phyloP scores from a whole-genome alignment of 2,113 vertebrate species.

The Microtus richardsoni region DNA sequence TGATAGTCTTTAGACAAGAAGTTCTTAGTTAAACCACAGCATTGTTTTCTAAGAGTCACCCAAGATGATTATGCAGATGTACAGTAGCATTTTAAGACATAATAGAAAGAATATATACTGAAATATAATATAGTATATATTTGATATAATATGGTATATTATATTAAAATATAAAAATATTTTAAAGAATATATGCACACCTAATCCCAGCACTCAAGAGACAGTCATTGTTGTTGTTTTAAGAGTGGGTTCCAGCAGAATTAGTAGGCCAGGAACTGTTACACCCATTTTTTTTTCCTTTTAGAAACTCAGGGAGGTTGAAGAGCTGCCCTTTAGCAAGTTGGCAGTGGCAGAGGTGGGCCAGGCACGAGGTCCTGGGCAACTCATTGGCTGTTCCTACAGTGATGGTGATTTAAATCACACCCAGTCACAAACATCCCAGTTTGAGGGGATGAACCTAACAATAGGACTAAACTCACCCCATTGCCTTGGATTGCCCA shows the following conservation, averaged over 20 bases:
- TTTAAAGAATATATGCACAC: neutral
- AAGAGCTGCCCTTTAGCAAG: neutral
- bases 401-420: neutral
- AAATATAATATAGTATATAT: no score
- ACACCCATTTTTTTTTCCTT: neutral
- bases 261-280: neutral
- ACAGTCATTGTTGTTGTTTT: neutral
- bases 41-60: slow-evolving; percentile 29
- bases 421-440: neutral
- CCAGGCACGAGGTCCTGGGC: neutral
- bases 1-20: neutral
- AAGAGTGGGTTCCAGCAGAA: neutral
- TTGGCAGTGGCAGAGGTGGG: neutral
- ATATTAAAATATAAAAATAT: neutral
- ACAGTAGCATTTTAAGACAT: neutral
- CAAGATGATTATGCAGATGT: slow-evolving; percentile 15
- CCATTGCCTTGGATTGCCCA: neutral
- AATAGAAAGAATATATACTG: no score
- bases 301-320: neutral
- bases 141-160: no score
- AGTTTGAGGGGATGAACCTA: neutral
- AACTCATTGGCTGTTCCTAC: neutral
- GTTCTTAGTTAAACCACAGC: neutral
- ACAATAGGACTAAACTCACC: neutral
- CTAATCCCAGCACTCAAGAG: neutral